Evolutionary conservation across 2,113 vertebrate species (phyloP), one percentile per base, ranked within the genome.

Genomic region (Lepus americanus): DNA sequence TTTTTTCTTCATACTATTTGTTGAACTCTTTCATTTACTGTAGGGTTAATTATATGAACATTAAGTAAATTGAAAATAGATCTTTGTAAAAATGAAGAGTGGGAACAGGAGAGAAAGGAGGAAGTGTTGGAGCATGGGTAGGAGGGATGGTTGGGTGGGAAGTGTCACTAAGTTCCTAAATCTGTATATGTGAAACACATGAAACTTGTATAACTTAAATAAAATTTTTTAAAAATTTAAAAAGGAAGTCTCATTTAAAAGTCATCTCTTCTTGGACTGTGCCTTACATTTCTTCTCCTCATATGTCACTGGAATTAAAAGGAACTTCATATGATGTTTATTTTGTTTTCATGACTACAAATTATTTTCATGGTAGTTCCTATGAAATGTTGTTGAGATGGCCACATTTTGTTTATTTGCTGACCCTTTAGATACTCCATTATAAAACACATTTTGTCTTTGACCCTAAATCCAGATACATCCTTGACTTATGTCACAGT

Each of bases 401-500:
- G 73, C 29, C 6, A 53, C 39, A 44, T 81, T 77, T 77, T 72
- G 61, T 76, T 74, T 53, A 79, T 44, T 69, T 31, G 9, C 55
- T 79, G 13, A 44, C 23, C 49, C 25, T 22, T 6, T 39, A 69
- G 80, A n/a, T 6, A 69, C 59, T 79, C 51, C 39, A 17, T 31
- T 53, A 29, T 33, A 84, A 96, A 92, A 83, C n/a, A 69, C 25
- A 16, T 16, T 9, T 14, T 59, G 55, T 59, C 55, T 59, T 36
- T 89, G 55, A 85, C 64, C 55, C 39, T 91, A 55, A 13, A n/a
- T 17, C 64, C 67, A 88, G 36, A 66, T 33, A 55, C 74, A 78
- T 82, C 25, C 69, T 79, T 97, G 69, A 77, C 81, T 25, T 55
- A 89, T 25, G 69, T 86, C 82, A 86, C 8, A 78, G 23, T 19